Evolutionary conservation across 2,797 vertebrate genomes (phyloP).

Genomic region (Amblyopsis hoosieri): DNA sequence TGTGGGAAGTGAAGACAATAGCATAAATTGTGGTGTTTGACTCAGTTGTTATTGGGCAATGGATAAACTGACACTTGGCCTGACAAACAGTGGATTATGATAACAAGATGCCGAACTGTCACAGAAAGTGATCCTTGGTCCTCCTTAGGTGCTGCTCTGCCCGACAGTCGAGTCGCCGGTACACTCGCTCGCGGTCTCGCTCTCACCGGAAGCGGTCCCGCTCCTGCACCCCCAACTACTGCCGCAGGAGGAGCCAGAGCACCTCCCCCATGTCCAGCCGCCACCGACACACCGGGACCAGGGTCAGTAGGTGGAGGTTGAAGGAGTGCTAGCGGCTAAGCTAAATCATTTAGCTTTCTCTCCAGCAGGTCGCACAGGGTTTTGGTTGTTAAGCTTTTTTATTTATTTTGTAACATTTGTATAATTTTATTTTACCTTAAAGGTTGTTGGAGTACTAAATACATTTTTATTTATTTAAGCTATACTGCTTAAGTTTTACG

Average conservation of each 20-base stretch:
- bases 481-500: no score
- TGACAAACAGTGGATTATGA: no score
- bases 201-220: constrained; percentile 87
- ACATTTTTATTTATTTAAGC: no score
- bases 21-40: no score
- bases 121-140: no score
- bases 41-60: no score
- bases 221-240: constrained; percentile 87
- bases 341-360: no score
- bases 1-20: no score
- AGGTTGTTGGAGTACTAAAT: no score
- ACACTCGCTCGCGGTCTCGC: constrained; percentile 86
- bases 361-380: neutral
- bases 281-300: constrained; percentile 85
- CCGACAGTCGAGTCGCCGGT: constrained; percentile 85
- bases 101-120: neutral
- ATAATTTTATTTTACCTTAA: no score
- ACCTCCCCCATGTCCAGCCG: constrained; percentile 90
- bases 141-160: constrained; percentile 85
- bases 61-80: no score
- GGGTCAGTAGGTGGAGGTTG: constrained; percentile 75
- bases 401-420: no score
- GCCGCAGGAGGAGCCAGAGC: constrained; percentile 86
- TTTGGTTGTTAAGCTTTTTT: neutral
- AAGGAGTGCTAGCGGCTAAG: neutral